Evolutionary conservation across 2,888 invertebrate genomes (phyloP).

Genomic region (Palloptera scutellata): DNA sequence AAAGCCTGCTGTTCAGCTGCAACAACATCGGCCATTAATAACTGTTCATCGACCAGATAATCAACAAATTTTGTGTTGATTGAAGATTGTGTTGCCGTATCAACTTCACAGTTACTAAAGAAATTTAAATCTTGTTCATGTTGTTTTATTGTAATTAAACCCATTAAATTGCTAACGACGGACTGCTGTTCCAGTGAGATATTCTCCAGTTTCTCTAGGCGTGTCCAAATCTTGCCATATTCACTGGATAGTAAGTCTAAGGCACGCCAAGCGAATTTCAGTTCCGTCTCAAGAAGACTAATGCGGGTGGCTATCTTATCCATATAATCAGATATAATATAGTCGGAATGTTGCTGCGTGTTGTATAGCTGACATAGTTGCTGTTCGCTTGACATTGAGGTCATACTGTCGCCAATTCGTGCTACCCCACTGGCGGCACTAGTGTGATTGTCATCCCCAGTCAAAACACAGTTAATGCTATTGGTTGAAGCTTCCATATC

Average conservation of each 20-base stretch:
- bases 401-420: conserved; percentile 42
- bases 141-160: conserved; percentile 48
- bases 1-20: conserved; percentile 41
- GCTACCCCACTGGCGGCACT: background rate
- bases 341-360: conserved; percentile 71
- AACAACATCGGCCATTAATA: conserved; percentile 38
- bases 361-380: conserved; percentile 58
- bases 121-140: conserved; percentile 23
- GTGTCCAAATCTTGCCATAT: conserved; percentile 93
- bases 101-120: conserved; percentile 5
- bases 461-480: conserved; percentile 17
- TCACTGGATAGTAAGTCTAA: conserved; percentile 89
- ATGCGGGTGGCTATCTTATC: conserved; percentile 86
- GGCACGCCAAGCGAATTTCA: conserved; percentile 92
- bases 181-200: conserved; percentile 89
- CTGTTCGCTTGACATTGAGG: conserved; percentile 56
- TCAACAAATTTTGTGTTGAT: conserved; percentile 16
- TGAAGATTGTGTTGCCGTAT: conserved; percentile 12
- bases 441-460: conserved; percentile 4
- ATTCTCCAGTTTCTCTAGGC: conserved; percentile 86
- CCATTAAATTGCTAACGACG: conserved; percentile 84
- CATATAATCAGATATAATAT: conserved; percentile 90
- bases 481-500: conserved; percentile 24
- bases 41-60: conserved; percentile 28
- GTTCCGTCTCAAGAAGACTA: conserved; percentile 87